phyloP scores from a whole-genome alignment of 2,113 vertebrate genomes.

The Lepus timidus region DNA sequence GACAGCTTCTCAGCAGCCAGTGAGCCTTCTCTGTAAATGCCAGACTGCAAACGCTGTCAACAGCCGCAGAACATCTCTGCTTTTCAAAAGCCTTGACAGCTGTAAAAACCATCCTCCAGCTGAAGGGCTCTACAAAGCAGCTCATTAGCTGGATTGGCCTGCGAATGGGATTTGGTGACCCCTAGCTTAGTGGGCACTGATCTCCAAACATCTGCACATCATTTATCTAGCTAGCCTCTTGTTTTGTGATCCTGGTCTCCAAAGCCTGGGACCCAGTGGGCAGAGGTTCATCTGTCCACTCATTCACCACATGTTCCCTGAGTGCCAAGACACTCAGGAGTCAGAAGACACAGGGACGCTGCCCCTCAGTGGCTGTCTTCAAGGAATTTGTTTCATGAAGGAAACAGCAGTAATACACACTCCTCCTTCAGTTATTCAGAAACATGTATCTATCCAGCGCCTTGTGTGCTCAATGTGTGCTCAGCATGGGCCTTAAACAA shows the following conservation, averaged over 20 bases:
- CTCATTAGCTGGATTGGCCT: background rate
- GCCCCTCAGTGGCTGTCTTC: background rate
- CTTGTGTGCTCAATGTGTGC: background rate
- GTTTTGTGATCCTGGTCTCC: background rate
- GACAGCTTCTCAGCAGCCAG: background rate
- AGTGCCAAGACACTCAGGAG: background rate
- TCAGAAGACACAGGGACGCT: background rate
- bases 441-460: background rate
- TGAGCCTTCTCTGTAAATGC: background rate
- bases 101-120: background rate
- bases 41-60: background rate
- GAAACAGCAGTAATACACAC: background rate
- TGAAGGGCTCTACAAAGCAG: background rate
- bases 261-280: background rate
- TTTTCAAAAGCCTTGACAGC: background rate
- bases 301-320: background rate
- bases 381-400: background rate
- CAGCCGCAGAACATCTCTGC: background rate
- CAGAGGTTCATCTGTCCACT: background rate
- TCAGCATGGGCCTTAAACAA: background rate
- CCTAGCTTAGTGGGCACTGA: background rate
- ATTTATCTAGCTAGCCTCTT: background rate
- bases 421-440: background rate
- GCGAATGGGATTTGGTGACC: background rate
- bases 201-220: background rate